phyloP scores from a whole-genome alignment of 2,888 invertebrate genomes.

The Graphium colonna region DNA sequence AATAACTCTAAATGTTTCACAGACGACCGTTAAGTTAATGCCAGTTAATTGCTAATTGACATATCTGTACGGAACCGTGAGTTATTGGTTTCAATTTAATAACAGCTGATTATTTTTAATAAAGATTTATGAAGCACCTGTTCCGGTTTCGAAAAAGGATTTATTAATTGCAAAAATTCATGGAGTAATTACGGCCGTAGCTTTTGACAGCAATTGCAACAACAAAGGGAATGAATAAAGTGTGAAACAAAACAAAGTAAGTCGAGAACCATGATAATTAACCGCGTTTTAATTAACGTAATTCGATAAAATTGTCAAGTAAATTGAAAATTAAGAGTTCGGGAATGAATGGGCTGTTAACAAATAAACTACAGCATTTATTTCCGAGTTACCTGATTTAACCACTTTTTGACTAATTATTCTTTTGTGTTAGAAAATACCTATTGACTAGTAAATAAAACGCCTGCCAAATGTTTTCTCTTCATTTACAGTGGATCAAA shows the following conservation, averaged over 20 bases:
- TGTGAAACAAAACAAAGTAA: slow-evolving; percentile 1
- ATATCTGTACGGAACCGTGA: too few relatives aligned
- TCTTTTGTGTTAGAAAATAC: too few relatives aligned
- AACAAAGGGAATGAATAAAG: slow-evolving; percentile 4
- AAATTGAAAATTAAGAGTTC: slow-evolving; percentile 12
- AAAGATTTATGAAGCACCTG: too few relatives aligned
- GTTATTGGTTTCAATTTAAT: too few relatives aligned
- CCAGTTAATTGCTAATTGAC: too few relatives aligned
- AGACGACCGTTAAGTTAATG: too few relatives aligned
- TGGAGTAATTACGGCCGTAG: not conserved
- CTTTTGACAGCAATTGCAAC: not conserved
- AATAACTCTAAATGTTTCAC: too few relatives aligned
- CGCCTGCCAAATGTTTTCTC: too few relatives aligned
- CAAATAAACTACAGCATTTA: slow-evolving; percentile 9
- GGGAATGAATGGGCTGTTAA: slow-evolving; percentile 13
- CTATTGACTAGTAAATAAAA: too few relatives aligned
- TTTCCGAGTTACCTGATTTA: slow-evolving; percentile 6
- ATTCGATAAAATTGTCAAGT: slow-evolving; percentile 17
- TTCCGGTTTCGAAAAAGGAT: not conserved
- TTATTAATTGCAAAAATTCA: not conserved
- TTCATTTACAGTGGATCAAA: too few relatives aligned
- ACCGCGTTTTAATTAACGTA: slow-evolving; percentile 20
- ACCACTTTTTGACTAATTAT: too few relatives aligned
- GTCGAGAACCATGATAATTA: slow-evolving; percentile 6
- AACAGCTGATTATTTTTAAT: too few relatives aligned